Conservation (phyloP, 2,888 invertebrate genomes). For the Folsomia candida region DNA sequence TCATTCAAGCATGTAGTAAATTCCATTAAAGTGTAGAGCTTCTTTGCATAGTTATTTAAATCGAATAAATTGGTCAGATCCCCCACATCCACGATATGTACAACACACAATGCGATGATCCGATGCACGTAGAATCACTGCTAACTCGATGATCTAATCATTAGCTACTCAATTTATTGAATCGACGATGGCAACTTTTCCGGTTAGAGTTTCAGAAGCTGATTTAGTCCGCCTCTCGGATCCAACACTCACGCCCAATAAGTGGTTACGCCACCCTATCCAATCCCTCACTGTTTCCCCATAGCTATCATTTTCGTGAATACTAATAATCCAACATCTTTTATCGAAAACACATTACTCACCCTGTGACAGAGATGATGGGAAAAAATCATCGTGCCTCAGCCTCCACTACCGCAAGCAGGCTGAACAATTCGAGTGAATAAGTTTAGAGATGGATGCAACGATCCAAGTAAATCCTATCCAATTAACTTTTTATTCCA, state of each 20-base stretch:
- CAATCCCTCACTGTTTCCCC: conserved; percentile 31
- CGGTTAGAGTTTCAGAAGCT: conserved; percentile 21
- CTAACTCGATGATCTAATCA: not conserved
- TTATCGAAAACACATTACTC: conserved; percentile 42
- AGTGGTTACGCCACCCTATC: conserved; percentile 26
- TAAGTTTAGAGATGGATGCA: conserved; percentile 20
- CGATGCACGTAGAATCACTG: not conserved
- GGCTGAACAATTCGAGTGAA: conserved; percentile 36
- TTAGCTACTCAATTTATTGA: conserved; percentile 42
- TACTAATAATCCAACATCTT: conserved; percentile 36
- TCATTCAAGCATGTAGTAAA: not conserved
- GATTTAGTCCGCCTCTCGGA: conserved; percentile 42
- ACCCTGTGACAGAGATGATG: conserved; percentile 17
- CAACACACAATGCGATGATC: not conserved
- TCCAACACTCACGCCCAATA: conserved; percentile 40
- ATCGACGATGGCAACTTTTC: conserved; percentile 35
- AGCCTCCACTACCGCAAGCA: not conserved
- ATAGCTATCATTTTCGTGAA: conserved; percentile 9
- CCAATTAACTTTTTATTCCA: conserved; percentile 44
- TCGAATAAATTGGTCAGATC: not conserved
- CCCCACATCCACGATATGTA: too few relatives aligned
- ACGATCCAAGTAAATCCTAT: conserved; percentile 46
- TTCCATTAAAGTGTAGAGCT: not conserved
- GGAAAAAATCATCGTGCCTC: not conserved
- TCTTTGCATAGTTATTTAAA: too few relatives aligned